These are phyloP conservation scores for Eremophila alpestris DNA, from an alignment of 2,797 vertebrate genomes.

Conservation along the genomic window DNA sequence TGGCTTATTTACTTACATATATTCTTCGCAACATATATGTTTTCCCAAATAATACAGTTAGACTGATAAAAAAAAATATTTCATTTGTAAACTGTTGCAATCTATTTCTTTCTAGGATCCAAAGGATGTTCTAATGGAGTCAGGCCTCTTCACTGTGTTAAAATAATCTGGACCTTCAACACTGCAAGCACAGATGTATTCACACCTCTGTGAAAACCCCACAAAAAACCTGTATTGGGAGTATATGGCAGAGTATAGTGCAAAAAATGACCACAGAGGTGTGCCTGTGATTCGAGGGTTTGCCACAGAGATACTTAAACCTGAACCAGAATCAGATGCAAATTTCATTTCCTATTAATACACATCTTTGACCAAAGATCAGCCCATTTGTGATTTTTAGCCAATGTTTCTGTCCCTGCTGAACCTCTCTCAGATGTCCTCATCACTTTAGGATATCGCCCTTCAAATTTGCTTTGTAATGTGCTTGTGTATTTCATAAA, in stretches of 20 bases:
- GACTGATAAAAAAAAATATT: background rate
- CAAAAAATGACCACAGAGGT: background rate
- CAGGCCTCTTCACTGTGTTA: background rate
- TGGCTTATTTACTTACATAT: background rate
- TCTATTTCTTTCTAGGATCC: background rate
- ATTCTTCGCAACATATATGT: background rate
- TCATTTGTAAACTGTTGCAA: background rate
- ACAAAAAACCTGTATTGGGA: background rate
- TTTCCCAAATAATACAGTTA: background rate
- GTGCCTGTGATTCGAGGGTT: background rate
- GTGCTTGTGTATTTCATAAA: conserved; percentile 14
- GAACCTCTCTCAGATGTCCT: background rate
- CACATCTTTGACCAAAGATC: background rate
- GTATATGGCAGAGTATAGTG: background rate
- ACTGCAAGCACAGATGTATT: background rate
- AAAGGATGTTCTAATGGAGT: background rate
- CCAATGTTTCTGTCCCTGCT: background rate
- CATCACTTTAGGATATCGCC: background rate
- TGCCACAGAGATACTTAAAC: background rate
- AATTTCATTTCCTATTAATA: background rate
- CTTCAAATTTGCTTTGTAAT: conserved; percentile 38
- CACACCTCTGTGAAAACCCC: background rate
- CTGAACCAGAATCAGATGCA: background rate
- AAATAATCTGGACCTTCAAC: background rate
- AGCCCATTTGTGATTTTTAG: background rate